Conservation (phyloP, 2,888 invertebrate species). For the Ectobius pallidus region DNA sequence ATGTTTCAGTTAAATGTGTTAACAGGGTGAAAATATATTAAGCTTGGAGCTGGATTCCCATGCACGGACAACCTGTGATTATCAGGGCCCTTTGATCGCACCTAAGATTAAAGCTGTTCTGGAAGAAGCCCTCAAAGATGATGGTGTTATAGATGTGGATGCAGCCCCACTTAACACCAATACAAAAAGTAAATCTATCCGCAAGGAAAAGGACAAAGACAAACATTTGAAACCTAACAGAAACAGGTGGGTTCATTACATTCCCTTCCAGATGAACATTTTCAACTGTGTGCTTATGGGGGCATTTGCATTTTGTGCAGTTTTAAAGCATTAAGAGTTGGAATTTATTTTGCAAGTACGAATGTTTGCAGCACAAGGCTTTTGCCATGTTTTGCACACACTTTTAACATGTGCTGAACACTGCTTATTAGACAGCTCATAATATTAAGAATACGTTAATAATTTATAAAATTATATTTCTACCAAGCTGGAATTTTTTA, state of each 20-base stretch:
- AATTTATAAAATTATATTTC: too few species aligned
- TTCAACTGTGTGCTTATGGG: too few species aligned
- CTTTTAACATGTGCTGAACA: too few species aligned
- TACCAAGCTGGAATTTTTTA: too few species aligned
- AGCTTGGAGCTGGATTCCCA: slow-evolving; percentile 36
- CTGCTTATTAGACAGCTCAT: too few species aligned
- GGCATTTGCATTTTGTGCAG: too few species aligned
- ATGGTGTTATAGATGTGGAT: slow-evolving; percentile 43
- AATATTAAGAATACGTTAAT: too few species aligned
- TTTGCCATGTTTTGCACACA: too few species aligned
- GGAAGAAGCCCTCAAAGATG: slow-evolving; percentile 41
- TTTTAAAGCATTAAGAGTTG: too few species aligned
- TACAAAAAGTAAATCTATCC: slow-evolving; percentile 14
- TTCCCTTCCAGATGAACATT: too few species aligned
- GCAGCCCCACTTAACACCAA: slow-evolving; percentile 35
- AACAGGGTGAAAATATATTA: slow-evolving; percentile 40
- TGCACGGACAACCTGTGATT: slow-evolving; percentile 40
- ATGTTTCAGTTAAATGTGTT: slow-evolving; percentile 23
- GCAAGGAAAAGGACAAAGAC: slow-evolving; percentile 36
- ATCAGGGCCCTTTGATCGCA: slow-evolving; percentile 39
- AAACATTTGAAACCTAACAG: slow-evolving; percentile 31
- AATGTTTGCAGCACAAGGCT: too few species aligned
- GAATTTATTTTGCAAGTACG: too few species aligned
- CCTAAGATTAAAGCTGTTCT: slow-evolving; percentile 43
- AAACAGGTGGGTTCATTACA: slow-evolving; percentile 35